Evolutionary conservation across 2,113 vertebrate genomes (phyloP), one percentile per base, ranked within the genome.

Genomic region (Anoplopoma fimbria): DNA sequence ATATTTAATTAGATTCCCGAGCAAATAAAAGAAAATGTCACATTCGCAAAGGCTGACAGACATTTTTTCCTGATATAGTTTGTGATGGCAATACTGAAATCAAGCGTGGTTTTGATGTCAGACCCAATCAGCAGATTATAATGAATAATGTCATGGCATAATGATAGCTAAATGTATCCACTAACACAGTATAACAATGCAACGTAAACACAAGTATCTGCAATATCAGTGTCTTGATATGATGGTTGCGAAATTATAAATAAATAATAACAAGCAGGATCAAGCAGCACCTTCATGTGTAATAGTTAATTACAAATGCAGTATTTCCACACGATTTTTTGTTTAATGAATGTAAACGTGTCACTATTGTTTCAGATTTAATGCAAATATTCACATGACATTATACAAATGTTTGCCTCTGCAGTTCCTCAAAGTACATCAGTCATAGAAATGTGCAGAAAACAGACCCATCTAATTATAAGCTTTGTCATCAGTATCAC

Each of bases 1-100:
- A n/a, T n/a, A n/a, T n/a, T 79, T 79, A 81, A 84, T 82, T 85
- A 74, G 40, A 79, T 83, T 87, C 69, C 49, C 8, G 19, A 55
- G 72, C 67, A 84, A 93, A 87, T n/a, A 15, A 79, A 78, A 77
- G 45, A 65, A 70, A 83, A 88, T 51, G 74, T 79, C 77, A 70
- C 27, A 38, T 67, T 78, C 36, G 61, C 40, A 72, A 62, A 49
- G 25, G 19, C 73, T 73, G 75, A 78, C 65, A 79, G 74, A 87
- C 57, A 69, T 33, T 29, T 57, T 67, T 76, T 69, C 60, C 62
- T 76, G 72, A 62, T 38, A 33, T 49, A 51, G 12, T 33, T 9
- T 45, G 47, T 1, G 36, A 75, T n/a, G 73, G 69, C 25, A 4
- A 27, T 2, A 27, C 67, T 45, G 7, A 42, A 81, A 63, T 49